These are phyloP conservation scores for Brenthis hecate DNA, from an alignment of 2,888 invertebrate species.

Conservation along the genomic window DNA sequence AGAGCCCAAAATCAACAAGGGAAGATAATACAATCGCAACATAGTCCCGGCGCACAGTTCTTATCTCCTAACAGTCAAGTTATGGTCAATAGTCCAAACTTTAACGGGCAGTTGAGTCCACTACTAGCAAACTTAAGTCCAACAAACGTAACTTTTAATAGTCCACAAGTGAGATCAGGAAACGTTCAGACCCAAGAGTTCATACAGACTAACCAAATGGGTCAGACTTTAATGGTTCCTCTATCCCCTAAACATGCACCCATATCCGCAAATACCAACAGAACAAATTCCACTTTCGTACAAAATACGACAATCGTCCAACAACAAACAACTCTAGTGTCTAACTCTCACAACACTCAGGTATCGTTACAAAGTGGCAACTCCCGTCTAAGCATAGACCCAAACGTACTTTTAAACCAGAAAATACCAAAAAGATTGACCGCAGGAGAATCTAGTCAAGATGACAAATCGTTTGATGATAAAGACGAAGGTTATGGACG, in stretches of 20 bases:
- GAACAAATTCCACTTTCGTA: constrained; percentile 88
- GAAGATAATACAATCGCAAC: constrained; percentile 86
- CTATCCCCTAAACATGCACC: constrained; percentile 84
- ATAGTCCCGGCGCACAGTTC: constrained; percentile 87
- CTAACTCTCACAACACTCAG: constrained; percentile 83
- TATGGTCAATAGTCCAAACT: constrained; percentile 87
- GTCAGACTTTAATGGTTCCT: constrained; percentile 88
- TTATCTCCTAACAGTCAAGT: constrained; percentile 89
- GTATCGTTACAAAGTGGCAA: constrained; percentile 61
- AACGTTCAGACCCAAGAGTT: constrained; percentile 87
- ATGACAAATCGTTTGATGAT: constrained; percentile 41
- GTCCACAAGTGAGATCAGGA: constrained; percentile 76
- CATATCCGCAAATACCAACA: constrained; percentile 78
- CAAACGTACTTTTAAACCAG: constrained; percentile 76
- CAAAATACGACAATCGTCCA: constrained; percentile 93
- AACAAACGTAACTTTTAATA: constrained; percentile 84
- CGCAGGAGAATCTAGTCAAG: constrained; percentile 27
- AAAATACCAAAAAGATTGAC: constrained; percentile 53
- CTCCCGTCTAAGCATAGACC: constrained; percentile 82
- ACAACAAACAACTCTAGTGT: constrained; percentile 90
- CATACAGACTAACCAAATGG: constrained; percentile 86
- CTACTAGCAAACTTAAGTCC: constrained; percentile 89
- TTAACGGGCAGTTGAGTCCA: constrained; percentile 90
- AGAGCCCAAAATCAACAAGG: constrained; percentile 88
- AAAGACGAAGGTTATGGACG: constrained; percentile 52